phyloP scores from a whole-genome alignment of 2,797 vertebrate genomes.

The Naso thynnoides region DNA sequence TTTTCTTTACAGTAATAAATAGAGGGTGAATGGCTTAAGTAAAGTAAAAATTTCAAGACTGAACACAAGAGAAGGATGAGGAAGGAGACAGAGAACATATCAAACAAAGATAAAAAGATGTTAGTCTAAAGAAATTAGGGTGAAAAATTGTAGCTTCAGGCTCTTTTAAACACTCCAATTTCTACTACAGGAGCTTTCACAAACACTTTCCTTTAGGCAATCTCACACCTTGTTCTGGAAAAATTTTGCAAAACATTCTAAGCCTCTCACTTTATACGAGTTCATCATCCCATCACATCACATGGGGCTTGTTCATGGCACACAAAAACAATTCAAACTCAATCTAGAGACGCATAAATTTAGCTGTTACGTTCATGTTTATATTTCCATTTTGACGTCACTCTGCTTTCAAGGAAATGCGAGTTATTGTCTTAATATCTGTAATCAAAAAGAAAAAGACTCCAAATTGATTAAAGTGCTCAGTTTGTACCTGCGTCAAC shows the following conservation, averaged over 20 bases:
- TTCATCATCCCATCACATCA: constrained; percentile 14
- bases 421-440: not conserved
- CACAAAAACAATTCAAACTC: constrained; percentile 22
- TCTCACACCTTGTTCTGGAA: constrained; percentile 10
- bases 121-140: not conserved
- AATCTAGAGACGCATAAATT: constrained; percentile 14
- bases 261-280: not conserved
- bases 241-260: constrained; percentile 15
- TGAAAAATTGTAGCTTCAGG: not conserved
- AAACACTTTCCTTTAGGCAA: not conserved
- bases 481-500: constrained; percentile 17
- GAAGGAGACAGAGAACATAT: constrained; percentile 27
- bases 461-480: constrained; percentile 4
- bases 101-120: constrained; percentile 15
- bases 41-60: constrained; percentile 16
- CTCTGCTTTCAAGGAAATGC: constrained; percentile 7
- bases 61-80: constrained; percentile 13
- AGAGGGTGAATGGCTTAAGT: constrained; percentile 26
- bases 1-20: constrained; percentile 31
- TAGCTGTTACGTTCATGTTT: constrained; percentile 20
- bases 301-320: not conserved
- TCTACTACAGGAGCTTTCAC: not conserved
- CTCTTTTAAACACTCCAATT: constrained; percentile 12
- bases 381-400: constrained; percentile 18
- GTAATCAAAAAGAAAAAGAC: constrained; percentile 15